A percentile compares a stretch with the other conserved stretches of the same genome.
These are phyloP conservation scores for Podilymbus podiceps DNA, from an alignment of 2,113 vertebrate species.

Conservation along the genomic window DNA sequence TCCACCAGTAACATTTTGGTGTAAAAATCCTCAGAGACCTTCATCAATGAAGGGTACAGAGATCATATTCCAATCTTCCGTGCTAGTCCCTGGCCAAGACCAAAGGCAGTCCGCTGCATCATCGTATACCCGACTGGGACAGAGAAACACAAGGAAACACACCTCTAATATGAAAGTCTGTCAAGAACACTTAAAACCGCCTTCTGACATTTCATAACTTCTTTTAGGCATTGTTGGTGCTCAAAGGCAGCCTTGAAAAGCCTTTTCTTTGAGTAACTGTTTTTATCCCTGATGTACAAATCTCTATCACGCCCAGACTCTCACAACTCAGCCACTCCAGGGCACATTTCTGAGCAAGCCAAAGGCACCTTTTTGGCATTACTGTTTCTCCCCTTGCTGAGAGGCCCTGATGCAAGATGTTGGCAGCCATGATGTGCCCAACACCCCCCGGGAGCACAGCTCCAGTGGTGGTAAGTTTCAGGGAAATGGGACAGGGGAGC, in stretches of 20 bases:
- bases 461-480: neutral
- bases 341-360: neutral
- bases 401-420: neutral
- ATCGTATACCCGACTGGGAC: neutral
- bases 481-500: neutral
- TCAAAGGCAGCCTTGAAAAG: neutral
- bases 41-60: neutral
- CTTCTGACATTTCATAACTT: neutral
- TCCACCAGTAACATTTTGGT: neutral
- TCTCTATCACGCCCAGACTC: neutral
- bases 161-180: neutral
- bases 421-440: accelerated
- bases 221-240: neutral
- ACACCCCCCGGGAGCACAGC: neutral
- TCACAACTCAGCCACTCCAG: neutral
- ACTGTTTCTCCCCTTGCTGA: neutral
- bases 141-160: neutral
- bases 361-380: accelerated
- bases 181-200: neutral
- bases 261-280: neutral
- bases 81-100: neutral
- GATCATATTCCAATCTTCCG: neutral
- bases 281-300: neutral
- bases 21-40: neutral
- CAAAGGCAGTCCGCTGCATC: neutral